phyloP scores from a whole-genome alignment of 2,113 vertebrate species.

The Myiagra hebetior region DNA sequence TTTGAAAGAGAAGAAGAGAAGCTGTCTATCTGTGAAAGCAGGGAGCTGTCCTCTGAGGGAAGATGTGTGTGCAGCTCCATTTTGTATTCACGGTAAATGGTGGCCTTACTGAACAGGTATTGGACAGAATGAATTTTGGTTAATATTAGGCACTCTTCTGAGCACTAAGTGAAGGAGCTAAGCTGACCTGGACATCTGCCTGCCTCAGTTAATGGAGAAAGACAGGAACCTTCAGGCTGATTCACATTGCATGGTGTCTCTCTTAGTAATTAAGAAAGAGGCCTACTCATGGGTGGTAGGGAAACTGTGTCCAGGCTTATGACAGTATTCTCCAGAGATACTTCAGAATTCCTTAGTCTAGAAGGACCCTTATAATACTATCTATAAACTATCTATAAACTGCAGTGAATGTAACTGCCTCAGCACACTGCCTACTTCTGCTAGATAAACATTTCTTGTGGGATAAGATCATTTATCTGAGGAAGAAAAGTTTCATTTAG shows the following conservation, averaged over 20 bases:
- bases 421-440: neutral
- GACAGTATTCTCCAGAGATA: neutral
- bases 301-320: neutral
- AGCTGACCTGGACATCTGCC: neutral
- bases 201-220: neutral
- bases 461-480: constrained; percentile 3
- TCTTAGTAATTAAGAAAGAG: neutral
- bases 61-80: neutral
- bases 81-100: neutral
- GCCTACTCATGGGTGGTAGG: neutral
- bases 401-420: neutral
- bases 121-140: neutral
- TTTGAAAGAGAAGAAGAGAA: neutral
- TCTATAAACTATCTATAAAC: neutral
- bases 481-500: neutral
- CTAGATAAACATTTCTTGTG: constrained; percentile 17
- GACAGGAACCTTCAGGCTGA: neutral
- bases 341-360: neutral
- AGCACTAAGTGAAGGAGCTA: neutral
- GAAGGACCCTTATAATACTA: neutral
- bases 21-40: neutral
- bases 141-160: neutral
- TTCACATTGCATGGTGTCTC: neutral
- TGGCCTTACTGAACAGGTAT: neutral
- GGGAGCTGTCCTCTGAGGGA: neutral